Evolutionary conservation across 2,888 invertebrate genomes (phyloP).

Genomic region (Drosophila hamatofila): DNA sequence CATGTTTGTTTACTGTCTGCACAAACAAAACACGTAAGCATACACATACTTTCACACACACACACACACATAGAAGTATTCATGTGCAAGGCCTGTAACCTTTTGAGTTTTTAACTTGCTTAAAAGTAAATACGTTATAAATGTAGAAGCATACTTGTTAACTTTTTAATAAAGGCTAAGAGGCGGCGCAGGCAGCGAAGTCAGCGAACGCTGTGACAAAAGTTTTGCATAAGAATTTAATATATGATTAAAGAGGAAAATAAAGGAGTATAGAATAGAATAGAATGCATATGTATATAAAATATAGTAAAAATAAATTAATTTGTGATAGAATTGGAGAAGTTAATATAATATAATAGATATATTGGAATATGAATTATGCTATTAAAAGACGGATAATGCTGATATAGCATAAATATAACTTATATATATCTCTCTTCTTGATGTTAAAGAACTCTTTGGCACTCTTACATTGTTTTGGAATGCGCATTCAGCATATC

Average conservation of each 20-base stretch:
- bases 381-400: too few species aligned
- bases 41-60: slow-evolving; percentile 21
- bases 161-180: slow-evolving; percentile 43
- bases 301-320: background rate
- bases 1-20: slow-evolving; percentile 72
- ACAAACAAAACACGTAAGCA: slow-evolving; percentile 59
- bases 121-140: slow-evolving; percentile 44
- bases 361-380: background rate
- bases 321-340: background rate
- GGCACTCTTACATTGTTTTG: too few species aligned
- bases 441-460: too few species aligned
- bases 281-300: background rate
- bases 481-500: too few species aligned
- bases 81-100: slow-evolving; percentile 19
- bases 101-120: slow-evolving; percentile 42
- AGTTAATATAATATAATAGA: background rate
- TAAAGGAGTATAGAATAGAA: background rate
- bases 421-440: too few species aligned
- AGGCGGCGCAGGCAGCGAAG: background rate
- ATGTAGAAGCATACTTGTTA: slow-evolving; percentile 45
- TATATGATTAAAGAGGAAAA: too few species aligned
- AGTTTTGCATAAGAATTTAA: background rate
- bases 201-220: background rate
- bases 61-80: background rate
- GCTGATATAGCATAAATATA: too few species aligned